phyloP scores from a whole-genome alignment of 1,140 invertebrate species.

The Polyergus mexicanus region DNA sequence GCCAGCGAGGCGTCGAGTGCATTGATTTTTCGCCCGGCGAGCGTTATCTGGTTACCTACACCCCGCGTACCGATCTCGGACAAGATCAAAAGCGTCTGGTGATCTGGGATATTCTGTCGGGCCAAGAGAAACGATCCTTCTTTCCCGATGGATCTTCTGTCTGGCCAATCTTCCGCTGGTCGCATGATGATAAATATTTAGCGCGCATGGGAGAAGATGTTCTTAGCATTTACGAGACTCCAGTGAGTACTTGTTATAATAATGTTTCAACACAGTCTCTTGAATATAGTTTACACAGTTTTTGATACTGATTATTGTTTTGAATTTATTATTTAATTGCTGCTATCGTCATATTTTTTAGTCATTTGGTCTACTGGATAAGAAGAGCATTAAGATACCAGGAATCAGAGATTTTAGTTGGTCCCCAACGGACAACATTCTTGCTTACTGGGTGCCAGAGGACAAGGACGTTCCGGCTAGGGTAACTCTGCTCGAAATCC shows the following conservation, averaged over 20 bases:
- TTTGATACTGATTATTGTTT: not conserved
- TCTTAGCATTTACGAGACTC: slow-evolving; percentile 98
- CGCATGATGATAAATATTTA: slow-evolving; percentile 98
- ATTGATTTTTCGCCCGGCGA: slow-evolving; percentile 99
- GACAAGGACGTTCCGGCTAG: slow-evolving; percentile 96
- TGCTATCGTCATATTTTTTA: slow-evolving; percentile 75
- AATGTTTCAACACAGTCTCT: not conserved
- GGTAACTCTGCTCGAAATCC: slow-evolving; percentile 94
- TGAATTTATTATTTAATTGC: not conserved
- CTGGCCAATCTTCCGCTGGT: slow-evolving; percentile 99
- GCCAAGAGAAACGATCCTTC: slow-evolving; percentile 97
- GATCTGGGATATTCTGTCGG: slow-evolving; percentile 97
- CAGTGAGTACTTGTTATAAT: slow-evolving; percentile 86
- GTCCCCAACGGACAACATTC: slow-evolving; percentile 98
- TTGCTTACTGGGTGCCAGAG: slow-evolving; percentile 99
- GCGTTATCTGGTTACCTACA: slow-evolving; percentile 98
- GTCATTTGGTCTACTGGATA: slow-evolving; percentile 97
- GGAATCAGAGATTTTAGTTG: slow-evolving; percentile 98
- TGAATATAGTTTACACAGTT: slow-evolving; percentile 10
- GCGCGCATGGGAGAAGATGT: slow-evolving; percentile 94
- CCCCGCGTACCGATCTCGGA: slow-evolving; percentile 90
- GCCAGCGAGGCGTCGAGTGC: slow-evolving; percentile 96
- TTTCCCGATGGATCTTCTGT: slow-evolving; percentile 93
- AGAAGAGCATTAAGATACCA: slow-evolving; percentile 97
- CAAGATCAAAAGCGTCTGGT: slow-evolving; percentile 92